Evolutionary conservation across 2,888 invertebrate genomes (phyloP).

Genomic region (Bombyx huttoni): DNA sequence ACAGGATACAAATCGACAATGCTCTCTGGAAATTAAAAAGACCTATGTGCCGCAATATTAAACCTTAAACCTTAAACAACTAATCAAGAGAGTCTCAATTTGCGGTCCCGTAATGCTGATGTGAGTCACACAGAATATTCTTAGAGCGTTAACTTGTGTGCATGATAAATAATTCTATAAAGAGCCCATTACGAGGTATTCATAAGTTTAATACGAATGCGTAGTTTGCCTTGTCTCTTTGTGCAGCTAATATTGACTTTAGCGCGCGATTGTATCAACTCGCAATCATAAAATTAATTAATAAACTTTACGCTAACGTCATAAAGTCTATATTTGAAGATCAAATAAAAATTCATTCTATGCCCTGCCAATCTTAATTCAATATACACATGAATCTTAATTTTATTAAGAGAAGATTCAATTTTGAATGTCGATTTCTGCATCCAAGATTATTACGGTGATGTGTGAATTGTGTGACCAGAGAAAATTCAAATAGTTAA

Average conservation of each 20-base stretch:
- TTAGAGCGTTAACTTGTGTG: background rate
- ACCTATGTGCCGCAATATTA: no score
- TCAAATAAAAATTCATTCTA: background rate
- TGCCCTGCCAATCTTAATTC: background rate
- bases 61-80: no score
- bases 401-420: background rate
- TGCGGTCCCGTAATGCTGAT: no score
- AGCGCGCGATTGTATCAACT: conserved; percentile 15
- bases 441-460: background rate
- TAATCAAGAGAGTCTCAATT: no score
- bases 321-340: conserved; percentile 6
- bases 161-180: background rate
- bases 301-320: background rate
- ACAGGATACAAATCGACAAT: no score
- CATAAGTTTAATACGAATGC: conserved; percentile 17
- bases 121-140: background rate
- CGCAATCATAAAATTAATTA: background rate
- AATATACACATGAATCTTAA: background rate
- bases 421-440: background rate
- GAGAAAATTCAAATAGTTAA: background rate
- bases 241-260: conserved; percentile 27
- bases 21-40: no score
- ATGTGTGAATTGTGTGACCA: background rate
- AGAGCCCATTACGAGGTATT: background rate
- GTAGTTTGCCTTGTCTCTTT: conserved; percentile 24